Evolutionary conservation across 1,140 invertebrate genomes (phyloP), one percentile per base, ranked within the genome.

Genomic region (Aethina tumida): DNA sequence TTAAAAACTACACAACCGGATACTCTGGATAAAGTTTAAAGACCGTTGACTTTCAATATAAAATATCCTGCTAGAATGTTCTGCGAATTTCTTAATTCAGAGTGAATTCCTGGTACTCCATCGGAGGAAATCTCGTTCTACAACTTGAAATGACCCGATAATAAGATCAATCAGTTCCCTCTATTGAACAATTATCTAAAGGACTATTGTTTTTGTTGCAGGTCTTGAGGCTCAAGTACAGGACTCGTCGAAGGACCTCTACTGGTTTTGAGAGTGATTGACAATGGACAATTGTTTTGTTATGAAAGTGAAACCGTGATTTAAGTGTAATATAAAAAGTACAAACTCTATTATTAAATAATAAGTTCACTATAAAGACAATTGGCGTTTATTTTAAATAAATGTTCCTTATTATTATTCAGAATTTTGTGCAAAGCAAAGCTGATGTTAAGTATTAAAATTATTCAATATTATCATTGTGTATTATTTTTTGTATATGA

Each of bases 221-320:
- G 68, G 68, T 60, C 56, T 71, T 55, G 68, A 71, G 54, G 68
- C 66, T 45, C 69, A 67, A 60, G 68, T 71, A 50, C 68, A 71
- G 53, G 68, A 71, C 53, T 68, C 69, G 37, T 71, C 69, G 14
- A 71, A 71, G 59, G 68, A 71, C 49, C 59, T 70, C 37, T 71
- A 70, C 60, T 71, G 69, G 69, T 71, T 71, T 58, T 71, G 40
- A 54, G 30, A 45, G 18, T 5, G 30, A 31, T 10, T 28, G 31
- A 36, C 38, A 45, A 39, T 49, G 44, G 41, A 49, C 35, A 38
- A 39, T 46, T 43, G 42, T 35, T 43, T 31, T 41, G 36, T 32
- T 26, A 38, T 38, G 38, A 46, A 35, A 51, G 42, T 38, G 35
- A 45, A 49, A 52, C n/a, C 41, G 53, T 56, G 51, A 56, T 56